These are phyloP conservation scores for Xiphophorus hellerii DNA, from an alignment of 2,113 vertebrate species.

Conservation along the genomic window DNA sequence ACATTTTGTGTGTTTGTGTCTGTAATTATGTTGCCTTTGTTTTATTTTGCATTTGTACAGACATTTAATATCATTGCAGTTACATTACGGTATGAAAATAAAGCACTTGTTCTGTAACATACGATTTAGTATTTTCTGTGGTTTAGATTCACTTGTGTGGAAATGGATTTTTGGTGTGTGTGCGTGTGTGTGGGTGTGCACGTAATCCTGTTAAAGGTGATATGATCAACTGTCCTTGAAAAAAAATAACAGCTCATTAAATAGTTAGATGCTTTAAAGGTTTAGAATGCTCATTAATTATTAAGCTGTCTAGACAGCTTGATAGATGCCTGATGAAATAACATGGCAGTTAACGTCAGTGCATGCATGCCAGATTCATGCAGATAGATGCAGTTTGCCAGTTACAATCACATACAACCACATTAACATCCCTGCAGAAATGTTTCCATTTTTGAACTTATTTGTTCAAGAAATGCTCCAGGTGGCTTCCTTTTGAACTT, in stretches of 20 bases:
- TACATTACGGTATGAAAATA: constrained; percentile 94
- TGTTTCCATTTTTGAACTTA: neutral
- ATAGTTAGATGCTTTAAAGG: constrained; percentile 66
- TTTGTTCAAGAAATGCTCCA: neutral
- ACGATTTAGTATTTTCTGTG: neutral
- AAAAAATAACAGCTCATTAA: constrained; percentile 66
- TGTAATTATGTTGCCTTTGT: constrained; percentile 85
- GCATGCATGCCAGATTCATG: constrained; percentile 40
- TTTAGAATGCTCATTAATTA: constrained; percentile 71
- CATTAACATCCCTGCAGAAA: neutral
- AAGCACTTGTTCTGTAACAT: constrained; percentile 91
- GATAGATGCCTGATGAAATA: constrained; percentile 63
- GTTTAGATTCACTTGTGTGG: neutral
- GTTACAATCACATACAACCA: neutral
- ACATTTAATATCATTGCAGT: constrained; percentile 96
- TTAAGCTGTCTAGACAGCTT: constrained; percentile 74
- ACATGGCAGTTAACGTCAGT: constrained; percentile 55
- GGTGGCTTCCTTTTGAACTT: too few relatives aligned
- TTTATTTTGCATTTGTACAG: constrained; percentile 97
- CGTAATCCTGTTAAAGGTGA: neutral
- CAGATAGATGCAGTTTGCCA: neutral
- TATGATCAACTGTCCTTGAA: constrained; percentile 42
- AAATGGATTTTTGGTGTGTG: neutral
- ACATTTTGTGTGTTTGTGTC: constrained; percentile 83
- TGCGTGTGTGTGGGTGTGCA: neutral